phyloP scores from a whole-genome alignment of 2,888 invertebrate genomes.

The Polydrusus tereticollis region DNA sequence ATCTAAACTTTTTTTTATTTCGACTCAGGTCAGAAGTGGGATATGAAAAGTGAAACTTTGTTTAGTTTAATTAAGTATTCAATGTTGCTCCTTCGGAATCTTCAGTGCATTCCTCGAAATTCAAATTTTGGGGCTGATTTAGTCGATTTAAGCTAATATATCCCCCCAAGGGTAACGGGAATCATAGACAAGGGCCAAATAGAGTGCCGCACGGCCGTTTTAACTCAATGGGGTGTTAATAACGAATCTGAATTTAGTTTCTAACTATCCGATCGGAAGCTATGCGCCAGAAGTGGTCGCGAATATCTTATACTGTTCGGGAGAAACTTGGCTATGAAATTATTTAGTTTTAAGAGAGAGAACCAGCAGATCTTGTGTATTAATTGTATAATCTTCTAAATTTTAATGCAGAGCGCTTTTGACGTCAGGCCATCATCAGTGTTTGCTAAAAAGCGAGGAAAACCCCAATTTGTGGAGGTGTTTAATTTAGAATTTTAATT shows the following conservation, averaged over 20 bases:
- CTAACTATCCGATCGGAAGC: slow-evolving; percentile 62
- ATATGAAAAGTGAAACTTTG: neutral
- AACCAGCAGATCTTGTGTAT: slow-evolving; percentile 15
- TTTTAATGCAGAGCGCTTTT: too few relatives aligned
- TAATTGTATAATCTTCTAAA: too few relatives aligned
- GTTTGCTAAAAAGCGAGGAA: too few relatives aligned
- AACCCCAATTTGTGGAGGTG: too few relatives aligned
- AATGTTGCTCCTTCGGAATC: neutral
- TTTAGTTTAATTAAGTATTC: neutral
- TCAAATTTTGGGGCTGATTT: slow-evolving; percentile 28
- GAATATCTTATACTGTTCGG: slow-evolving; percentile 12
- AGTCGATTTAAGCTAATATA: slow-evolving; percentile 30
- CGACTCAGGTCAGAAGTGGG: slow-evolving; percentile 6
- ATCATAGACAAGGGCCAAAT: slow-evolving; percentile 38
- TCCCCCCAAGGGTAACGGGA: slow-evolving; percentile 21
- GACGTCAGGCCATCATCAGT: too few relatives aligned
- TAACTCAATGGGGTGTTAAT: slow-evolving; percentile 65
- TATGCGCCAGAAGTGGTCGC: slow-evolving; percentile 52
- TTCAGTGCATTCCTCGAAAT: slow-evolving; percentile 15
- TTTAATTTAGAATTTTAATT: too few relatives aligned
- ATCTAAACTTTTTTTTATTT: slow-evolving; percentile 22
- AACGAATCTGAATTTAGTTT: slow-evolving; percentile 66
- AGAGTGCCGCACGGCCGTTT: slow-evolving; percentile 34
- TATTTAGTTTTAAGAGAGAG: slow-evolving; percentile 18
- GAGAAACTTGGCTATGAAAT: slow-evolving; percentile 39